A percentile compares a stretch with the other conserved stretches of the same genome.
phyloP scores from a whole-genome alignment of 2,888 invertebrate species.

The Bombylius major region DNA sequence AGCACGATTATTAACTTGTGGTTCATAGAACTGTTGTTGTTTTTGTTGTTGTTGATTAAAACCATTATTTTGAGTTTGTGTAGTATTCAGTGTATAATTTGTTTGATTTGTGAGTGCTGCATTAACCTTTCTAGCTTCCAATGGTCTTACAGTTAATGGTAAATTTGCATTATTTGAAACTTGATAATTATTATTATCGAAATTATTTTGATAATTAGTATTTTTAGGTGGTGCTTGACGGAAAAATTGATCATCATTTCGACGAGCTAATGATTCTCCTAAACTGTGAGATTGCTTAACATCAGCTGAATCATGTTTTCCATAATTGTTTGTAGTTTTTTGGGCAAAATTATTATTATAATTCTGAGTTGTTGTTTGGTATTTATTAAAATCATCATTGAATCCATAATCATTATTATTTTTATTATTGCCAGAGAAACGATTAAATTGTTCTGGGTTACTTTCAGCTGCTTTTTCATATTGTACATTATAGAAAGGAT shows the following conservation, averaged over 20 bases:
- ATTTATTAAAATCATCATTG: not conserved
- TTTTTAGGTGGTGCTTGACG: not conserved
- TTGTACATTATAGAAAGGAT: slow-evolving; percentile 9
- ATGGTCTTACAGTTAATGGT: slow-evolving; percentile 1
- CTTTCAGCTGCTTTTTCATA: slow-evolving; percentile 8
- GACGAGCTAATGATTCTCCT: not conserved
- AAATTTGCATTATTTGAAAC: not conserved
- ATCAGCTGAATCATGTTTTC: too few species aligned
- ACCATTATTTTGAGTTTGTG: not conserved
- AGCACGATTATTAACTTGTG: not conserved
- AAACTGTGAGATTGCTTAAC: too few species aligned
- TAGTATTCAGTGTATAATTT: not conserved
- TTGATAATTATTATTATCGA: not conserved
- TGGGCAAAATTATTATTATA: not conserved
- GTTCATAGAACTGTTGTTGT: not conserved
- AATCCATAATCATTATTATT: not conserved
- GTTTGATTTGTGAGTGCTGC: not conserved
- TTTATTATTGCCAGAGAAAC: not conserved
- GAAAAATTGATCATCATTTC: not conserved
- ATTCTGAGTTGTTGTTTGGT: not conserved
- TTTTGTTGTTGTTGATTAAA: not conserved
- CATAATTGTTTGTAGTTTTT: too few species aligned
- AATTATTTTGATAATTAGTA: too few species aligned
- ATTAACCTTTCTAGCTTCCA: not conserved
- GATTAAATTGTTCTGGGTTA: slow-evolving; percentile 2